These are phyloP conservation scores for Rhodinocichla rosea DNA, from an alignment of 2,113 vertebrate genomes.

Conservation along the genomic window DNA sequence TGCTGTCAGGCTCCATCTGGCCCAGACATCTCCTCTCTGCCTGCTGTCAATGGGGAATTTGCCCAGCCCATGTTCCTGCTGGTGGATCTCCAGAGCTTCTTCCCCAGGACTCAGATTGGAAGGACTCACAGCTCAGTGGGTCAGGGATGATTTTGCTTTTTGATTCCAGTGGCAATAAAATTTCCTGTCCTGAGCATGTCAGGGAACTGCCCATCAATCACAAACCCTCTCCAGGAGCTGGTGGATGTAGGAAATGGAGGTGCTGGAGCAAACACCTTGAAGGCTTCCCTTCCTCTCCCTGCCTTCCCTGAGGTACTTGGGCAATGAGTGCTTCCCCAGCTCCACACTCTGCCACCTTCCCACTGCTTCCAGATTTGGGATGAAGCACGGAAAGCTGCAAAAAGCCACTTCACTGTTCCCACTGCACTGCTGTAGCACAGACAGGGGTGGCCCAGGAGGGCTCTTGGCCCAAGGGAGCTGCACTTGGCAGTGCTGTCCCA, in stretches of 20 bases:
- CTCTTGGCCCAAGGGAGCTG: neutral
- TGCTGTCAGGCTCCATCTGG: neutral
- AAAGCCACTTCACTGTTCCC: neutral
- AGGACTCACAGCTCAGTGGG: neutral
- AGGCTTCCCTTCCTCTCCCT: neutral
- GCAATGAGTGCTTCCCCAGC: neutral
- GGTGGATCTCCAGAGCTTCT: neutral
- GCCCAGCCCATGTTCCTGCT: accelerated
- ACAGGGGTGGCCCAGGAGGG: neutral
- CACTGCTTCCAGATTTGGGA: neutral
- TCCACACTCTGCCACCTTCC: neutral
- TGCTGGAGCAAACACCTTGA: neutral
- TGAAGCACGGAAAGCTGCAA: neutral
- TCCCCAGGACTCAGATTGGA: neutral
- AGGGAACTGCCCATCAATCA: neutral
- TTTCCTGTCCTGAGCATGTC: neutral
- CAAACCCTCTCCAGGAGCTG: neutral
- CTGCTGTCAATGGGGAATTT: neutral
- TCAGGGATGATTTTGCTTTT: neutral
- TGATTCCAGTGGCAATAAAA: neutral
- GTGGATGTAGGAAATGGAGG: neutral
- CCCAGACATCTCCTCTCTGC: neutral
- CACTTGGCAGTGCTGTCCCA: neutral
- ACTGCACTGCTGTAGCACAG: neutral
- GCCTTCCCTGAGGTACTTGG: neutral